Base-by-base conservation (phyloP, 1,140 invertebrate genomes). In the Acyrthosiphon pisum region DNA sequence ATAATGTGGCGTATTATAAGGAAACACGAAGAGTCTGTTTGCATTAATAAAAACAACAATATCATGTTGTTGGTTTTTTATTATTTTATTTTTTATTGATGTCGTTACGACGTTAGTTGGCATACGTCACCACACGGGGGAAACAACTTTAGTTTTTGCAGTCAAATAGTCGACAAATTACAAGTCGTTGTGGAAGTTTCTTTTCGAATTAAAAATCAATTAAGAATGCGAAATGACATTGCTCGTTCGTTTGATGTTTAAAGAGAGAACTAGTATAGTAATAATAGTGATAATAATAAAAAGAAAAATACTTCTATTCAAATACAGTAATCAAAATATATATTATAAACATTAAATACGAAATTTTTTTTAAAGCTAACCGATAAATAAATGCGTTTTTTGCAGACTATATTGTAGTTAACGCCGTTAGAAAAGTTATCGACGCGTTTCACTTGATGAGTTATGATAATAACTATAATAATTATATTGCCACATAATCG, bases 231-330 rank as follows among this genome's bases (percentile, higher is more conserved):
- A 88, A 76, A 48, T 35, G 14, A n/a, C 46, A 46, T 48, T 88
- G n/a, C 86, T 84, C 6, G 20, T 88, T n/a, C 6, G 86, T 88
- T 88, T 88, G 86, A 88, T 88, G 86, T 50, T 88, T 88, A n/a
- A 88, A 22, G 30, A 88, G 30, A 76, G 4, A 18, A 76, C 0
- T 26, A 84, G 86, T 88, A 48, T n/a, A 76, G n/a, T 76, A 76
- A 76, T n/a, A 76, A 18, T n/a, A 76, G n/a, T n/a, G 30, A 76
- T n/a, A 76, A 76, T 76, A 14, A n/a, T 76, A 35, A n/a, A n/a
- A n/a, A 68, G 41, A 68, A 68, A 68, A 14, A 76, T n/a, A 11
- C 1, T 68, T 68, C 9, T 18, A 76, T 76, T n/a, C 60, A n/a
- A 35, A 76, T 76, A n/a, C 1, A 0, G 60, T 76, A 20, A 76